Percentiles rank a stretch among this genome's conserved stretches.
phyloP scores from a whole-genome alignment of 2,113 vertebrate species.

The Muntiacus muntjak region DNA sequence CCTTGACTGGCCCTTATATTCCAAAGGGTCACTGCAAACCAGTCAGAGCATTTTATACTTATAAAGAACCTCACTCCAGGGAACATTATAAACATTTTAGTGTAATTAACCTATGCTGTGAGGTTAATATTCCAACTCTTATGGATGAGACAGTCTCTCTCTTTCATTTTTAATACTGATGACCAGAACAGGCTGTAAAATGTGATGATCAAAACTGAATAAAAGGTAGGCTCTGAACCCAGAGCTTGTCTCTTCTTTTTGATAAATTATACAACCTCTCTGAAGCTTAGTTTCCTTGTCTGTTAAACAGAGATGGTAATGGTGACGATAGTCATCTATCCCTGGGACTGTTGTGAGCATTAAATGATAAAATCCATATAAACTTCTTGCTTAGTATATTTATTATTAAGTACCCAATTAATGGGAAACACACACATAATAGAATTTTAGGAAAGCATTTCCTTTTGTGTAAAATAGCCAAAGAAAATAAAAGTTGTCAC shows the following conservation, averaged over 20 bases:
- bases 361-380: background rate
- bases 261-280: background rate
- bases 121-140: background rate
- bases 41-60: background rate
- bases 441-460: background rate
- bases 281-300: background rate
- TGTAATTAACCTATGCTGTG: background rate
- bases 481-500: background rate
- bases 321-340: background rate
- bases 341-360: background rate
- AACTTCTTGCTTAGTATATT: background rate
- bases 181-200: background rate
- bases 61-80: background rate
- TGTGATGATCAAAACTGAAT: background rate
- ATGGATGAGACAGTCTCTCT: background rate
- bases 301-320: background rate
- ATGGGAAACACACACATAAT: background rate
- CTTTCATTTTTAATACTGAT: background rate
- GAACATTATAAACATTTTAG: background rate
- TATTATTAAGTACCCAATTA: background rate
- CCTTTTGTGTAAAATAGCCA: background rate
- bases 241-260: background rate
- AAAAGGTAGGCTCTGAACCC: background rate
- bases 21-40: background rate
- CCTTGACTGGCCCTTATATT: background rate